Evolutionary conservation across 2,888 invertebrate genomes (phyloP), one percentile per base, ranked within the genome.

Genomic region (Agrotis ipsilon): DNA sequence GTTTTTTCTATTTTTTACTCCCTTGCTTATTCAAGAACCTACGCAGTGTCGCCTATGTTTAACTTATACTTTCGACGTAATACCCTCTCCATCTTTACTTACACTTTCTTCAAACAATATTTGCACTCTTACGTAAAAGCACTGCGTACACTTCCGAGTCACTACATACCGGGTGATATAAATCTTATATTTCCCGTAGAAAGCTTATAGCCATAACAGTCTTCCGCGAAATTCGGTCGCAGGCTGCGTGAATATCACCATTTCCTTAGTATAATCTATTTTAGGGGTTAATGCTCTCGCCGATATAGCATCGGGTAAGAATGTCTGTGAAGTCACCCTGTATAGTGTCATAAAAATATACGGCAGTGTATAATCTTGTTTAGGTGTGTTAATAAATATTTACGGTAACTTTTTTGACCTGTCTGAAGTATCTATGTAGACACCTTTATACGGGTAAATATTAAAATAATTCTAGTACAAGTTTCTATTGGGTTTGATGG

Each of bases 201-300:
- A 79, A 86, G 83, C 72, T 86, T 82, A 84, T 66, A 72, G 76
- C 64, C 66, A 80, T 87, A 84, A 85, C 78, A 83, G 77, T 83
- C 78, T 87, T 82, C 83, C 85, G 83, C 82, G 46, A 84, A 86
- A 87, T 83, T 84, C 84, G 72, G 80, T 85, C 82, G 73, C 82
- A 75, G 81, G 57, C 81, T 82, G 77, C 83, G 78, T 82, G 81
- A 77, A 81, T 81, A 79, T 84, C 85, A 77, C 83, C 87, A 86
- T 88, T 88, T 87, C 86, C 86, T 88, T 78, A 79, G 74, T 81
- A 83, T 86, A 87, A 89, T 88, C 87, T 87, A 82, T 87, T 88
- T 87, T 80, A 86, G 83, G 81, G 86, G 88, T 89, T 89, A 89
- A 88, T 87, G 87, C 80, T 76, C 74, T 63, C 76, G 69, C 81